phyloP scores from a whole-genome alignment of 2,888 invertebrate genomes.

The Bellardia bayeri region DNA sequence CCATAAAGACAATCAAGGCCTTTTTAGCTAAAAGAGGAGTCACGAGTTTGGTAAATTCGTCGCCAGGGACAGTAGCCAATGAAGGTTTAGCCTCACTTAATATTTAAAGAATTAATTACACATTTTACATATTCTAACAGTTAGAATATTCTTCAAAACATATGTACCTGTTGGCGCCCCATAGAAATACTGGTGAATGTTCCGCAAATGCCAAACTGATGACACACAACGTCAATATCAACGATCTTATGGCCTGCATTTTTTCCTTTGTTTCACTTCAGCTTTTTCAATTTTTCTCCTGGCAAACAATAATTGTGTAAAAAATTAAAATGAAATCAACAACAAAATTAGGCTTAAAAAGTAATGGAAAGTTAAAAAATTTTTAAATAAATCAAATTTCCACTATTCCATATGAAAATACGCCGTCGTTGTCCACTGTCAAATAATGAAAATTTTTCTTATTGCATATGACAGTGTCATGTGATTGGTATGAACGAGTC shows the following conservation, averaged over 20 bases:
- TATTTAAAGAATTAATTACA: neutral
- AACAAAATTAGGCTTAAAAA: slow-evolving; percentile 75
- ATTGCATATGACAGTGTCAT: slow-evolving; percentile 82
- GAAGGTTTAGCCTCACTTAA: slow-evolving; percentile 78
- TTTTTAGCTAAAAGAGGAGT: slow-evolving; percentile 78
- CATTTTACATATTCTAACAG: neutral
- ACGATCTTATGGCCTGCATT: slow-evolving; percentile 76
- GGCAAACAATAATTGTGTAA: slow-evolving; percentile 66
- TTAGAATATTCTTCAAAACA: slow-evolving; percentile 54
- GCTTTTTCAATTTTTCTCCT: slow-evolving; percentile 33
- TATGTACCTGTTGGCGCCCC: slow-evolving; percentile 85
- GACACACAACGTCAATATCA: slow-evolving; percentile 79
- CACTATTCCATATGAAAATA: slow-evolving; percentile 71
- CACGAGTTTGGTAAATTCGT: slow-evolving; percentile 78
- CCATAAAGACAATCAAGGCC: slow-evolving; percentile 85
- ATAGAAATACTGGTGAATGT: slow-evolving; percentile 87
- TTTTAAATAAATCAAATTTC: slow-evolving; percentile 71
- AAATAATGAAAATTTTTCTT: slow-evolving; percentile 79
- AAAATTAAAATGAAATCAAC: slow-evolving; percentile 75
- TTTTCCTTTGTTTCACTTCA: slow-evolving; percentile 42
- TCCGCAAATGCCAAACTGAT: slow-evolving; percentile 81
- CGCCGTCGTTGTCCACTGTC: slow-evolving; percentile 79
- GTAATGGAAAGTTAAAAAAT: slow-evolving; percentile 66
- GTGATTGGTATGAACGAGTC: slow-evolving; percentile 77
- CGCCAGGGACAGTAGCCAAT: slow-evolving; percentile 77